Evolutionary conservation across 2,888 invertebrate species (phyloP).

Genomic region (Patella ulyssiponensis): DNA sequence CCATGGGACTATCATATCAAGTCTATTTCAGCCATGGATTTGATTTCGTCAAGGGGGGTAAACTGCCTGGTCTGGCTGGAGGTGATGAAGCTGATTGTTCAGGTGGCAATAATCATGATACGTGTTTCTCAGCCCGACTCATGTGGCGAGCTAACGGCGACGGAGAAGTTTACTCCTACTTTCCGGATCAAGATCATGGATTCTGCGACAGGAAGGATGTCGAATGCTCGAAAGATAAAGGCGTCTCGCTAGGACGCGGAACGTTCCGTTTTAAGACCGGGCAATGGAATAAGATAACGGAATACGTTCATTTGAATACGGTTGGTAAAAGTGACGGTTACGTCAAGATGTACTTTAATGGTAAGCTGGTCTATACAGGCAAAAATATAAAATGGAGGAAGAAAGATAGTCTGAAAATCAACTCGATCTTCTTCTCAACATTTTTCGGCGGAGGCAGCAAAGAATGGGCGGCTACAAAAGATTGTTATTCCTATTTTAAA

Average conservation of each 20-base stretch:
- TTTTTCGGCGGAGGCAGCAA: constrained; percentile 53
- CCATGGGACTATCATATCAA: constrained; percentile 37
- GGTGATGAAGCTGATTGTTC: constrained; percentile 44
- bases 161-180: constrained; percentile 52
- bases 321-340: constrained; percentile 43
- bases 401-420: constrained; percentile 40
- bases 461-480: constrained; percentile 44
- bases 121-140: constrained; percentile 51
- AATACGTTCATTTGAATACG: constrained; percentile 51
- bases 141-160: constrained; percentile 53
- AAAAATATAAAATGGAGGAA: constrained; percentile 43
- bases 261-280: constrained; percentile 32
- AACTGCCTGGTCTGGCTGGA: constrained; percentile 52
- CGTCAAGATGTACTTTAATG: constrained; percentile 47
- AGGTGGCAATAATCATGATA: constrained; percentile 42
- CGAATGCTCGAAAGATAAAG: constrained; percentile 19
- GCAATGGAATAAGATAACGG: constrained; percentile 48
- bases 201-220: constrained; percentile 26
- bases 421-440: constrained; percentile 55
- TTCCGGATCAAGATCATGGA: constrained; percentile 21
- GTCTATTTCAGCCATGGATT: constrained; percentile 31
- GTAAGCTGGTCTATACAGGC: constrained; percentile 29
- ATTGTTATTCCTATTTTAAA: constrained; percentile 52
- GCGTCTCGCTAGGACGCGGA: constrained; percentile 37
- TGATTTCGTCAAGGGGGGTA: constrained; percentile 39